Evolutionary conservation across 2,797 vertebrate species (phyloP), one percentile per base, ranked within the genome.

Genomic region (Zenarchopterus dispar): DNA sequence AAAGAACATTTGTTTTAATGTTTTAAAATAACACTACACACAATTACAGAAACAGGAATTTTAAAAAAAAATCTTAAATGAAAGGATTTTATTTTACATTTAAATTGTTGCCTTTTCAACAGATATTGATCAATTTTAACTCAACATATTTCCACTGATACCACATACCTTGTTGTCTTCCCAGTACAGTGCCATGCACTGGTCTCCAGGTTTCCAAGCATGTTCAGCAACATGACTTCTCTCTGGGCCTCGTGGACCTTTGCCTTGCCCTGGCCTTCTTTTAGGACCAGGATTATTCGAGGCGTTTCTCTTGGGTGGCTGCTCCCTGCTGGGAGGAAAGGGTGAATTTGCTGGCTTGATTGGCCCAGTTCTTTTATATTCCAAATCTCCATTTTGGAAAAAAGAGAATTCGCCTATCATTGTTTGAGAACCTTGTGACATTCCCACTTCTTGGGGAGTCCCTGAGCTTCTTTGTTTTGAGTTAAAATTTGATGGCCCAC

Each of bases 141-240:
- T n/a, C n/a, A 44, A 19, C n/a, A 62, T 24, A 17, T 13, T 28
- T 13, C 10, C 59, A 19, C 16, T 55, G 17, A 5, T 26, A 9
- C 9, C 8, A 23, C 67, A 31, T 93, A 98, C 98, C 97, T 99
- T 99, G 81, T 96, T 95, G 81, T 99, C 97, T 86, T 99, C 98
- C 97, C 97, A 99, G 88, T 98, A 99, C 73, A 98, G 94, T 50
- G 97, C 97, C 88, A 98, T 92, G 85, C 97, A 99, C 83, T 95
- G 94, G 89, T 98, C 97, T 59, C 97, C 97, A 15, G 96, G 94
- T 89, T 95, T 98, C 98, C 96, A 99, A 0, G 39, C 81, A 55
- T 88, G 75, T 24, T 89, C 86, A 21, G 55, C n/a, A 9, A 46
- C 5, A 13, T 79, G 64, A 71, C 75, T 54, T 60, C 47, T 91